Percentiles rank a stretch among this genome's conserved stretches.
phyloP scores from a whole-genome alignment of 2,888 invertebrate genomes.

The Hesperia comma region DNA sequence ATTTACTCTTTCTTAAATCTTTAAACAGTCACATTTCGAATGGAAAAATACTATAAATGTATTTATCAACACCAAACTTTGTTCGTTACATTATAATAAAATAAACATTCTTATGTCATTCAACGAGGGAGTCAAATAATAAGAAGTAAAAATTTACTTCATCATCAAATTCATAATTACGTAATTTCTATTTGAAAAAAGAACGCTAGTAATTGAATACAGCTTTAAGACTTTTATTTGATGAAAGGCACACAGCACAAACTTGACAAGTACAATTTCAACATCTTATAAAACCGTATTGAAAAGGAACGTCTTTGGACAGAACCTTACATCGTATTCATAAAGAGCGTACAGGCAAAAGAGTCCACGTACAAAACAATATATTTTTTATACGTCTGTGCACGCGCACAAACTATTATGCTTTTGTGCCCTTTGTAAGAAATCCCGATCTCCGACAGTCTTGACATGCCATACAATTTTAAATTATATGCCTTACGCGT shows the following conservation, averaged over 20 bases:
- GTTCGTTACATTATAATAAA: too few species aligned
- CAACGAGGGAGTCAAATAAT: background rate
- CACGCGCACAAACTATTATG: slow-evolving; percentile 26
- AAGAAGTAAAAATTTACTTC: background rate
- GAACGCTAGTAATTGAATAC: background rate
- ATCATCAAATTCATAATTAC: background rate
- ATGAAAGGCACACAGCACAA: background rate
- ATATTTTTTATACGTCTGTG: slow-evolving; percentile 22
- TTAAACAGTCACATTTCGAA: too few species aligned
- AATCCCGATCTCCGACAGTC: slow-evolving; percentile 4
- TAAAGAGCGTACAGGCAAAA: slow-evolving; percentile 9
- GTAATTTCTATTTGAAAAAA: slow-evolving; percentile 5
- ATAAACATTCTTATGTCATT: too few species aligned
- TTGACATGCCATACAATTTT: slow-evolving; percentile 7
- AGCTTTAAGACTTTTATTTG: background rate
- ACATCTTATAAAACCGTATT: background rate
- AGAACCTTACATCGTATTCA: background rate
- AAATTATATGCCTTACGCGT: background rate
- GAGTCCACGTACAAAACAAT: slow-evolving; percentile 12
- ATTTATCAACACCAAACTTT: too few species aligned
- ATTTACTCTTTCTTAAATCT: too few species aligned
- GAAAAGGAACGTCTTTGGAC: background rate
- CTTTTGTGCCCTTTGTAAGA: slow-evolving; percentile 20
- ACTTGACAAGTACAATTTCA: background rate
- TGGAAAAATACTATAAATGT: too few species aligned